These are phyloP conservation scores for Sacculina carcini DNA, from an alignment of 2,888 invertebrate genomes.

Conservation along the genomic window DNA sequence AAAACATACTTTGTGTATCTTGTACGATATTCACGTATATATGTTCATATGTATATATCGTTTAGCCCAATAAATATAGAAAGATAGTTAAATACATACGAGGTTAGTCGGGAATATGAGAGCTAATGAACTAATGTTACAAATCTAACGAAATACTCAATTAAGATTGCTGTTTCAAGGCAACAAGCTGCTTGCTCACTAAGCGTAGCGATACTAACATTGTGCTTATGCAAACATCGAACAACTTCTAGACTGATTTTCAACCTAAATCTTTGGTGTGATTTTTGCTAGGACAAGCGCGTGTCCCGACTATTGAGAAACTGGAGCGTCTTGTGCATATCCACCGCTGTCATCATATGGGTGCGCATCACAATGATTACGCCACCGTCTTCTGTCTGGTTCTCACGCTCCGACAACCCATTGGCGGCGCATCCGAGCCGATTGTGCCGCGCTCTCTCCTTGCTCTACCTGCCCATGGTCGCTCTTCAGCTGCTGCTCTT, in stretches of 20 bases:
- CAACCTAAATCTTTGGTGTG: neutral
- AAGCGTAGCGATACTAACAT: neutral
- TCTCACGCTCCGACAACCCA: conserved; percentile 86
- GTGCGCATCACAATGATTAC: conserved; percentile 48
- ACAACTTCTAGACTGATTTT: neutral
- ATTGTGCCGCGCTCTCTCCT: conserved; percentile 60
- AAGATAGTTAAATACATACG: neutral
- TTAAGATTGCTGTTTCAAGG: neutral
- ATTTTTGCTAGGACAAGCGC: neutral
- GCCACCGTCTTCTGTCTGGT: too few species aligned
- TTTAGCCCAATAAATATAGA: too few species aligned
- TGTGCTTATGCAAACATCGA: neutral
- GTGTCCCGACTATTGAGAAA: neutral
- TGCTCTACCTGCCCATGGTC: conserved; percentile 67
- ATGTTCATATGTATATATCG: too few species aligned
- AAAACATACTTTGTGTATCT: too few species aligned
- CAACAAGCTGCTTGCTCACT: neutral
- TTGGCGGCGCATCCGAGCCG: conserved; percentile 56
- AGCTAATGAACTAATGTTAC: neutral
- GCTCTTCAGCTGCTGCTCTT: conserved; percentile 64
- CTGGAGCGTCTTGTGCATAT: neutral
- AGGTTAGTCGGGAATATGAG: too few species aligned
- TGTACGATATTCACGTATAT: too few species aligned
- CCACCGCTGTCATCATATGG: conserved; percentile 33
- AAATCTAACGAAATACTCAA: neutral